Evolutionary conservation across 2,113 vertebrate genomes (phyloP), one percentile per base, ranked within the genome.

Genomic region (Neogobius melanostomus): DNA sequence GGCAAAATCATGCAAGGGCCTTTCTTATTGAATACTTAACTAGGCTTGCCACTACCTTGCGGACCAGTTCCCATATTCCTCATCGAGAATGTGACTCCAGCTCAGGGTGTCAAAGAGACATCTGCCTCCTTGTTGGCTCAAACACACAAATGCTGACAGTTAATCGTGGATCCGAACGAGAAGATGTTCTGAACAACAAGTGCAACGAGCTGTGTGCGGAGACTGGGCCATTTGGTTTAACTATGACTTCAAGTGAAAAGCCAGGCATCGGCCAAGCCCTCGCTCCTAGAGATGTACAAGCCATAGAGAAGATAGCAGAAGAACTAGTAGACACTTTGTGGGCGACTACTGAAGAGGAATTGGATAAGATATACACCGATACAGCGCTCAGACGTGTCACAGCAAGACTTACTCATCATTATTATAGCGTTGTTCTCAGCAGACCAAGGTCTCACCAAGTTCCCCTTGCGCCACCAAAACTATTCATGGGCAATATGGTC

Each of bases 121-220:
- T 63, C 0, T 63, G 48, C 47, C 14, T 74, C 9, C 47, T 50
- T 17, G 50, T 74, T 59, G 64, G 72, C 44, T 10, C 44, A 63
- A 54, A 48, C 4, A 21, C 36, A 59, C 44, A 47, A 1, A 50
- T 51, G 8, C 51, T 74, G 10, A 48, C 49, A 17, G 21, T 21
- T 44, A 49, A 74, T 7, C 11, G 54, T 4, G 9, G 14, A 57
- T 49, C 14, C 4, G 15, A 44, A 43, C 53, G 63, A 14, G 63
- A 15, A 42, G 16, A 1, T 57, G 44, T 65, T 7, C 52, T 51
- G 6, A 21, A 21, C 4, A 28, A 12, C 42, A 16, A 52, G 1
- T 2, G n/a, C 4, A 4, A 6, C 0, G 1, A 46, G 11, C 48
- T 15, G 5, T 4, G 5, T 44, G 36, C 21, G 11, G 52, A 49